Percentiles rank a stretch among this genome's conserved stretches.
Conservation (phyloP, 2,797 vertebrate species). For the Spondyliosoma cantharus region DNA sequence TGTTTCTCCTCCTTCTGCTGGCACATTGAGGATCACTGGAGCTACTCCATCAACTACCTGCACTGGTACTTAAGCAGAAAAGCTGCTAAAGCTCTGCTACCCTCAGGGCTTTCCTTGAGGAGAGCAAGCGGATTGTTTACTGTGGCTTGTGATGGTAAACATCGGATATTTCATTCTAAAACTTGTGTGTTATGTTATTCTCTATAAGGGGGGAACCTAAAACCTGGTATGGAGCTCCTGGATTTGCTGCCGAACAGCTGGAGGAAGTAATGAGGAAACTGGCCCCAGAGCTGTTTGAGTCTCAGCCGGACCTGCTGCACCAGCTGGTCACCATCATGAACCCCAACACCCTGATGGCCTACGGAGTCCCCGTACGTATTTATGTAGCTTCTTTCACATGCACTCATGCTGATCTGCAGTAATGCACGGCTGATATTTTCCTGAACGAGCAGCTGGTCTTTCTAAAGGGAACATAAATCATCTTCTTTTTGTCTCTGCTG, state of each 20-base stretch:
- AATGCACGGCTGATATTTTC: neutral
- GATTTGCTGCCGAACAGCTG: constrained; percentile 94
- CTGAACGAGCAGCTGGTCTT: neutral
- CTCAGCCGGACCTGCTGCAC: constrained; percentile 94
- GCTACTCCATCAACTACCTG: constrained; percentile 98
- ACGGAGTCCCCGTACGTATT: constrained; percentile 91
- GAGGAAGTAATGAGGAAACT: constrained; percentile 98
- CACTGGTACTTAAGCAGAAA: constrained; percentile 87
- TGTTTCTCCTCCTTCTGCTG: constrained; percentile 99
- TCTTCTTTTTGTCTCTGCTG: constrained; percentile 12
- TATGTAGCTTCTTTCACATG: neutral
- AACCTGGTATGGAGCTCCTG: constrained; percentile 98
- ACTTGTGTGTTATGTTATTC: constrained; percentile 4
- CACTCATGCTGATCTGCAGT: too few relatives aligned
- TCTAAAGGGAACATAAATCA: neutral
- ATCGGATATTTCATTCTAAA: neutral
- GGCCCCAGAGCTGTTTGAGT: constrained; percentile 95
- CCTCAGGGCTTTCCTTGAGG: neutral
- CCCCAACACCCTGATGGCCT: constrained; percentile 94
- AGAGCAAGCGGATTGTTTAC: neutral
- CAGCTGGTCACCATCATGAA: constrained; percentile 98
- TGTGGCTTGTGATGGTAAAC: neutral
- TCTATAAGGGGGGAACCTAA: constrained; percentile 96
- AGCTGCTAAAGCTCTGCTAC: neutral
- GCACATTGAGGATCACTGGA: constrained; percentile 99